Evolutionary conservation across 2,113 vertebrate species (phyloP).

Genomic region (Xenopus laevis): DNA sequence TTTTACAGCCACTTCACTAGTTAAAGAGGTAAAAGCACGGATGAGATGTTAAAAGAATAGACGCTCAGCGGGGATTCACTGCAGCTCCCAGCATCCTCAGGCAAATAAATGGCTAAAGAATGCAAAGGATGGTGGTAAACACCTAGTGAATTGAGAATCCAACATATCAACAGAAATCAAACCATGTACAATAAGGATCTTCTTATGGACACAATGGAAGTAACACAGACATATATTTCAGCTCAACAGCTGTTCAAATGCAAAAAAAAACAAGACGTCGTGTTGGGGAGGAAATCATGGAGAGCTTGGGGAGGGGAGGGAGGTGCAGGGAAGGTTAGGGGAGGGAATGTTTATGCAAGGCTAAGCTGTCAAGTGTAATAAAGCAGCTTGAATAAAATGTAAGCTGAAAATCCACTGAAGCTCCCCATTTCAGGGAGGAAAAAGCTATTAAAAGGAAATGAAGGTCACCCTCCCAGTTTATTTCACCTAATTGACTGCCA

Average conservation of each 20-base stretch:
- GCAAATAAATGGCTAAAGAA: too few species aligned
- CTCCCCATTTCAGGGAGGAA: slow-evolving; percentile 79
- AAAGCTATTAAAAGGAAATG: slow-evolving; percentile 87
- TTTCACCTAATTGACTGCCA: slow-evolving; percentile 97
- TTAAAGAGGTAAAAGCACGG: too few species aligned
- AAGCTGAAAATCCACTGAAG: slow-evolving; percentile 84
- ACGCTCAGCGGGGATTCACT: too few species aligned
- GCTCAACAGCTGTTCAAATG: slow-evolving; percentile 9
- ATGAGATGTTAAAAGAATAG: too few species aligned
- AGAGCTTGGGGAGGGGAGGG: slow-evolving; percentile 45
- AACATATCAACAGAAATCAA: too few species aligned
- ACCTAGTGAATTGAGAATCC: too few species aligned
- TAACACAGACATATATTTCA: too few species aligned
- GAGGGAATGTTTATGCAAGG: slow-evolving; percentile 73
- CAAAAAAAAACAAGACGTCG: background rate
- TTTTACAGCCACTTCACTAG: too few species aligned
- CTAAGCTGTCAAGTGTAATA: slow-evolving; percentile 82
- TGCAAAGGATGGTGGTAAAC: too few species aligned
- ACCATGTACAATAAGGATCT: too few species aligned
- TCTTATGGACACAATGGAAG: too few species aligned
- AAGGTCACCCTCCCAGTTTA: slow-evolving; percentile 96
- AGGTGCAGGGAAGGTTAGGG: slow-evolving; percentile 41
- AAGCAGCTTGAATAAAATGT: slow-evolving; percentile 81
- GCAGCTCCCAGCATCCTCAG: too few species aligned
- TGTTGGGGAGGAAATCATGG: slow-evolving; percentile 3